These are phyloP conservation scores for Nyctalus aviator DNA, from an alignment of 2,797 vertebrate species.

Conservation along the genomic window DNA sequence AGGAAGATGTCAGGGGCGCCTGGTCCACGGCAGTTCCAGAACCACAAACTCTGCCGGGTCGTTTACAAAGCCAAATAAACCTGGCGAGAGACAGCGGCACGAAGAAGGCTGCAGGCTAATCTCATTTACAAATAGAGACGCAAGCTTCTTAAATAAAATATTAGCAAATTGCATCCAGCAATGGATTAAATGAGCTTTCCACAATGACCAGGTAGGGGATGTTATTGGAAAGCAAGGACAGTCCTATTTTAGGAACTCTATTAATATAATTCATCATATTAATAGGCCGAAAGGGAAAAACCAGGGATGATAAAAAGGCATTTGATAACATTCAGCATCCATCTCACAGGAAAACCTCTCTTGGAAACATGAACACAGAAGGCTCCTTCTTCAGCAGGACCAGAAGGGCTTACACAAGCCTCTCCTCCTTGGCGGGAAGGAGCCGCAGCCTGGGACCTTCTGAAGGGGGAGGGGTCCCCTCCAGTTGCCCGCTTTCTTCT, in stretches of 20 bases:
- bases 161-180: conserved; percentile 79
- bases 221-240: conserved; percentile 78
- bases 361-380: conserved; percentile 76
- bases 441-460: neutral
- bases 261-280: conserved; percentile 85
- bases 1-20: conserved; percentile 7
- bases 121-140: conserved; percentile 80
- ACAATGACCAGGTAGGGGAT: conserved; percentile 79
- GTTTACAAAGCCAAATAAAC: conserved; percentile 69
- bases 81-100: conserved; percentile 59
- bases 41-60: conserved; percentile 48
- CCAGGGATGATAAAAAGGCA: conserved; percentile 79
- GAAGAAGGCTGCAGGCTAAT: conserved; percentile 70
- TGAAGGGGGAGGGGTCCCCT: neutral
- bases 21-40: conserved; percentile 10
- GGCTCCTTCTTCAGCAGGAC: conserved; percentile 8
- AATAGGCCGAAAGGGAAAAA: conserved; percentile 82
- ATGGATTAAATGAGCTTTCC: conserved; percentile 76
- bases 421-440: neutral
- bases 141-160: conserved; percentile 83
- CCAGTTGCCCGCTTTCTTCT: neutral
- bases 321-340: conserved; percentile 78
- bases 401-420: neutral
- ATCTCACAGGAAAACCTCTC: conserved; percentile 71
- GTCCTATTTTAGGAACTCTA: conserved; percentile 81